Evolutionary conservation across 2,797 vertebrate genomes (phyloP), one percentile per base, ranked within the genome.

Genomic region (Cryptoprocta ferox): DNA sequence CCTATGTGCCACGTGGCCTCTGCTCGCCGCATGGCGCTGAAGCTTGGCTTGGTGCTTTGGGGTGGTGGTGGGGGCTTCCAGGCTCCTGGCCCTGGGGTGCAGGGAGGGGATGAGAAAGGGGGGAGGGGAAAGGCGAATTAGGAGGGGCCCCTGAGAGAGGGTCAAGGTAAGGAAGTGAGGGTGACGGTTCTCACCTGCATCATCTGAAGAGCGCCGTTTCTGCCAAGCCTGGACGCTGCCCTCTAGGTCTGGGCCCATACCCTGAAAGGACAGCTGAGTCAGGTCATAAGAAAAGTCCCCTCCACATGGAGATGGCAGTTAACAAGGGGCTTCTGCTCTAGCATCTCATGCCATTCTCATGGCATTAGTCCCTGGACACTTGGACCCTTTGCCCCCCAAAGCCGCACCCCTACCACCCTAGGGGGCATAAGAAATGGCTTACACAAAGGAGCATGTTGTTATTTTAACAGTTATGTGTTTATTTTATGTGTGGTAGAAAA

Each of bases 21-120:
- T 95, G 99, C 98, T 97, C 99, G 98, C 63, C 99, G 99, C 97
- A 99, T 99, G 86, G 96, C 98, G 15, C 98, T 98, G 97, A 99
- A 98, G 83, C 98, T 99, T 4, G 99, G 99, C 92, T 99, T 99
- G 98, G 92, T 94, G 98, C 98, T 98, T 98, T 99, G 99, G 4
- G 98, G 98, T 0, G 99, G 99, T 0, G 99, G 99, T 7, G 99
- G 98, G 0, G 99, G 99, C 97, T 98, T 99, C 76, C 98, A 98
- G 85, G 97, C 88, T 70, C 96, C 98, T 21, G 98, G 98, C 39
- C 98, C 98, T 98, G 84, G 8, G 45, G 50, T 37, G 65, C 76
- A 37, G 45, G 42, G 10, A 65, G 32, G 26, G 42, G 71, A 37
- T 16, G 30, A 21, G 35, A 53, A 50, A 42, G 59, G 24, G 68